phyloP scores from a whole-genome alignment of 2,888 invertebrate genomes.

The Eupithecia abbreviata region DNA sequence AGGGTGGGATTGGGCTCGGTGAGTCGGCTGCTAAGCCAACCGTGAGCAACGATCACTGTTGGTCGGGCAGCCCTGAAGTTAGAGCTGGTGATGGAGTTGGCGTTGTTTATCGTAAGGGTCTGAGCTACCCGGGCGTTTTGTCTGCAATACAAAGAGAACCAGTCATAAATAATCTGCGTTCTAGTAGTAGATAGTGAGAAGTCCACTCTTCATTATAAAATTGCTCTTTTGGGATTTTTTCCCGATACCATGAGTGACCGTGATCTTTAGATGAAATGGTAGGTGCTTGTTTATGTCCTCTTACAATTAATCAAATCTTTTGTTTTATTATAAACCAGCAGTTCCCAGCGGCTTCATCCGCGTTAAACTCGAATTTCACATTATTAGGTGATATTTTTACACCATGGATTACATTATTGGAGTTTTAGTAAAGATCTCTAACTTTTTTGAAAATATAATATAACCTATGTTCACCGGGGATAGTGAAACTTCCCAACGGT shows the following conservation, averaged over 20 bases:
- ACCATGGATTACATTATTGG: no score
- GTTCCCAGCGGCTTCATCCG: no score
- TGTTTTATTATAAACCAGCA: neutral
- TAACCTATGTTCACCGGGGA: no score
- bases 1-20: constrained; percentile 57
- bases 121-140: constrained; percentile 51
- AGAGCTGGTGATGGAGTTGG: constrained; percentile 54
- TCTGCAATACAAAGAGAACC: constrained; percentile 45
- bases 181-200: neutral
- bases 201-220: neutral
- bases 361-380: no score
- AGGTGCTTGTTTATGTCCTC: neutral
- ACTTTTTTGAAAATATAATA: no score
- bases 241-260: neutral
- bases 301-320: neutral
- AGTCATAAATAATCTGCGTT: neutral
- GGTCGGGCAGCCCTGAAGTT: constrained; percentile 57
- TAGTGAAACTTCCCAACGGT: no score
- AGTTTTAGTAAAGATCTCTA: no score
- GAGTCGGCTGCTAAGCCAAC: constrained; percentile 61
- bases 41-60: constrained; percentile 62
- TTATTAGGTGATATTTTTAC: no score
- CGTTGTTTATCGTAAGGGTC: constrained; percentile 53
- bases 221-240: neutral
- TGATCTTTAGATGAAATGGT: neutral